These are phyloP conservation scores for Benthosema pterotum DNA, from an alignment of 2,797 vertebrate genomes.

Conservation along the genomic window DNA sequence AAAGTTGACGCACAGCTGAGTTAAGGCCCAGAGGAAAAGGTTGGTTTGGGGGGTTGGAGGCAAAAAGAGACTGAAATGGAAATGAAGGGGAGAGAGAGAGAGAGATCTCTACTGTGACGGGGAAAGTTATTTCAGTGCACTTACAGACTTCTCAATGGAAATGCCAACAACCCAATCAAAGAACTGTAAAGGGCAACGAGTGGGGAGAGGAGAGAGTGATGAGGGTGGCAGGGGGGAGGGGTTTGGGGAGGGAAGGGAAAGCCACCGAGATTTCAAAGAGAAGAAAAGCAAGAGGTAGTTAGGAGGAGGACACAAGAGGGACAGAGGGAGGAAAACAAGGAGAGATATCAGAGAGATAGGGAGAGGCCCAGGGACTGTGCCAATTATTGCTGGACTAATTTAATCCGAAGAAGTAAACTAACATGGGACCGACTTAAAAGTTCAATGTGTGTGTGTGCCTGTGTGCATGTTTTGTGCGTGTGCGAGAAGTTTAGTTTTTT, in stretches of 20 bases:
- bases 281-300: slow-evolving; percentile 20
- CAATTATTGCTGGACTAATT: too few relatives aligned
- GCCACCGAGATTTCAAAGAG: slow-evolving; percentile 2
- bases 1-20: too few relatives aligned
- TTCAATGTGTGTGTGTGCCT: too few relatives aligned
- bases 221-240: neutral
- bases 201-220: slow-evolving; percentile 7
- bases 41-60: neutral
- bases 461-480: too few relatives aligned
- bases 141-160: slow-evolving; percentile 77
- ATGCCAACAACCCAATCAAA: slow-evolving; percentile 80
- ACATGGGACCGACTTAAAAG: too few relatives aligned
- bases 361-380: neutral
- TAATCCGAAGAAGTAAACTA: too few relatives aligned
- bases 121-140: slow-evolving; percentile 71
- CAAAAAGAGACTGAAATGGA: slow-evolving; percentile 47
- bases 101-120: slow-evolving; percentile 52
- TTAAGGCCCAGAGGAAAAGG: too few relatives aligned
- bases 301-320: slow-evolving; percentile 10
- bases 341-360: neutral
- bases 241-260: slow-evolving; percentile 17
- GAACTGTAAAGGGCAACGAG: slow-evolving; percentile 70
- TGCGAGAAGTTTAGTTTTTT: too few relatives aligned
- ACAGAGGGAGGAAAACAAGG: slow-evolving; percentile 4
- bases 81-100: slow-evolving; percentile 35